phyloP scores from a whole-genome alignment of 2,113 vertebrate genomes.

The Rhombomys opimus region DNA sequence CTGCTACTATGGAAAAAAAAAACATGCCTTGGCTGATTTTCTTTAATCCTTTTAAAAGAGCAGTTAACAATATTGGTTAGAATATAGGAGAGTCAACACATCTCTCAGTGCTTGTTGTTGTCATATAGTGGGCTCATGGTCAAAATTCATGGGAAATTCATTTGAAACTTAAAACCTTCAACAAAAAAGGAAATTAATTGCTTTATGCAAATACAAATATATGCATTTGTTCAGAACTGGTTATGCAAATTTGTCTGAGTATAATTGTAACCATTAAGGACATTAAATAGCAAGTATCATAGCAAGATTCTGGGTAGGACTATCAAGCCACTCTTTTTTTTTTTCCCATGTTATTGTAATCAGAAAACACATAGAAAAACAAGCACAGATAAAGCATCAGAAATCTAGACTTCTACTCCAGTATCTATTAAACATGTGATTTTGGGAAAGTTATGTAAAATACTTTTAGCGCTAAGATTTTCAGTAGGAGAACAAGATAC shows the following conservation, averaged over 20 bases:
- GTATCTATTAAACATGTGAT: background rate
- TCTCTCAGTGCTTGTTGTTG: constrained; percentile 41
- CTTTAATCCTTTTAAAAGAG: background rate
- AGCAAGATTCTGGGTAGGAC: constrained; percentile 38
- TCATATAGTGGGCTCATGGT: constrained; percentile 3
- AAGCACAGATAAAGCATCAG: background rate
- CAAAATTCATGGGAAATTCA: constrained; percentile 55
- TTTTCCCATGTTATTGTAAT: background rate
- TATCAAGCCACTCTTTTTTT: constrained; percentile 10
- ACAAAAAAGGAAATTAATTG: constrained; percentile 55
- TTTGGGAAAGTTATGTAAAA: background rate
- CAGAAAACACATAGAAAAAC: background rate
- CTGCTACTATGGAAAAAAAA: background rate
- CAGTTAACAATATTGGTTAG: background rate
- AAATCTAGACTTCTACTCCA: constrained; percentile 8
- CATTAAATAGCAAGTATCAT: constrained; percentile 29
- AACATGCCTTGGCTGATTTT: background rate
- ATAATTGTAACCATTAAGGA: constrained; percentile 48
- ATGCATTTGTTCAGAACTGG: constrained; percentile 34
- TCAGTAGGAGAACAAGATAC: background rate
- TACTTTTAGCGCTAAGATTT: constrained; percentile 3
- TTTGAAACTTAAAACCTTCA: constrained; percentile 52
- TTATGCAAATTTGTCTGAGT: constrained; percentile 61
- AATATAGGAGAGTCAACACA: constrained; percentile 5
- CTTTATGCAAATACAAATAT: constrained; percentile 60